phyloP scores from a whole-genome alignment of 1,140 invertebrate species.

The Drosophila auraria region DNA sequence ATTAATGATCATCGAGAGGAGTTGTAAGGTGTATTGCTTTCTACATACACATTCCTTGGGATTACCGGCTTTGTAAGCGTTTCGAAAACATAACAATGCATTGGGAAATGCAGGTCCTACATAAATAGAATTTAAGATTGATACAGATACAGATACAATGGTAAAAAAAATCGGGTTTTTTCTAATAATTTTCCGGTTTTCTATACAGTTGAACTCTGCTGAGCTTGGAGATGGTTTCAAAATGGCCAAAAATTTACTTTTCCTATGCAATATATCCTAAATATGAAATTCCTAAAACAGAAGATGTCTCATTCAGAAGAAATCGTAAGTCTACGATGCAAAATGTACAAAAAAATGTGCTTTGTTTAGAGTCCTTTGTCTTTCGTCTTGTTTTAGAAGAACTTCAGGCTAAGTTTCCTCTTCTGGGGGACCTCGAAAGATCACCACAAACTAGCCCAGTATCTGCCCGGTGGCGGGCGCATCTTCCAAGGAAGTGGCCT shows the following conservation, averaged over 20 bases:
- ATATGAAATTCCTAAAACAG: neutral
- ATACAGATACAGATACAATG: too few species aligned
- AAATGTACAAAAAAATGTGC: neutral
- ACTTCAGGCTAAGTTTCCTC: neutral
- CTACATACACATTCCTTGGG: conserved; percentile 5
- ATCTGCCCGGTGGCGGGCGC: neutral
- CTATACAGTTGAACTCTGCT: neutral
- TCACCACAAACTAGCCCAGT: conserved; percentile 44
- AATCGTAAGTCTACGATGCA: neutral
- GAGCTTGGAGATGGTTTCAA: neutral
- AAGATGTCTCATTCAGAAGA: neutral
- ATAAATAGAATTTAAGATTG: neutral
- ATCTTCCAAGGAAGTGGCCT: neutral
- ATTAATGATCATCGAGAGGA: neutral
- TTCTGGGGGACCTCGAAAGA: conserved; percentile 15
- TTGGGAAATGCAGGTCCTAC: conserved; percentile 18
- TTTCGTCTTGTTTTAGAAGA: neutral
- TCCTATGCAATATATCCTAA: neutral
- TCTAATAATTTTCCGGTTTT: too few species aligned
- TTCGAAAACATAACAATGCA: conserved; percentile 38
- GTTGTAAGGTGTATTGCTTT: conserved; percentile 5
- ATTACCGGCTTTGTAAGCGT: conserved; percentile 9
- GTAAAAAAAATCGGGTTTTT: too few species aligned
- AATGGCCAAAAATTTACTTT: neutral
- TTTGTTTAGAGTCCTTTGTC: neutral